Evolutionary conservation across 2,888 invertebrate species (phyloP).

Genomic region (Polietes domitor): DNA sequence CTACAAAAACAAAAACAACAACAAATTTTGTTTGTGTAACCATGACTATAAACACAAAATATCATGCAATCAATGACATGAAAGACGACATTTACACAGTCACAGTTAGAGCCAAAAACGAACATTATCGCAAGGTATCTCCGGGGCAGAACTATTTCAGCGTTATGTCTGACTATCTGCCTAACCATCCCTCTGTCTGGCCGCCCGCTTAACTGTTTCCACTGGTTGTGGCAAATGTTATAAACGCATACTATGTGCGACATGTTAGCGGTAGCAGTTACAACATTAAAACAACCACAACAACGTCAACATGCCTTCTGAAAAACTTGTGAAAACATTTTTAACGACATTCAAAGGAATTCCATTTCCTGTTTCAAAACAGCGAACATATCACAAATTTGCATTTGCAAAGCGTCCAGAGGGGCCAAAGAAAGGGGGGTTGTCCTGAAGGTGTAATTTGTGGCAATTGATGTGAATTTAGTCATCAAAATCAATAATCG

Average conservation of each 20-base stretch:
- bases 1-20: neutral
- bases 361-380: conserved; percentile 7
- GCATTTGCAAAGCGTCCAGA: neutral
- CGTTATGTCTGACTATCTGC: conserved; percentile 5
- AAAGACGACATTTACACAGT: conserved; percentile 30
- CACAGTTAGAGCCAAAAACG: neutral
- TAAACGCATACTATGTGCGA: neutral
- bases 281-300: neutral
- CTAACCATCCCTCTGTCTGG: neutral
- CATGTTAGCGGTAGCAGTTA: no score
- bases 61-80: conserved; percentile 33
- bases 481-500: conserved; percentile 13
- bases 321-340: conserved; percentile 8
- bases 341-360: conserved; percentile 11
- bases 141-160: neutral
- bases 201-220: neutral
- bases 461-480: neutral
- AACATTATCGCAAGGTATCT: neutral
- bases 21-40: conserved; percentile 52
- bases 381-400: neutral
- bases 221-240: neutral
- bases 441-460: neutral
- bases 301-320: neutral
- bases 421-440: neutral
- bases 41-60: conserved; percentile 65